Conservation (phyloP, 2,888 invertebrate genomes). For the Platycheirus albimanus region DNA sequence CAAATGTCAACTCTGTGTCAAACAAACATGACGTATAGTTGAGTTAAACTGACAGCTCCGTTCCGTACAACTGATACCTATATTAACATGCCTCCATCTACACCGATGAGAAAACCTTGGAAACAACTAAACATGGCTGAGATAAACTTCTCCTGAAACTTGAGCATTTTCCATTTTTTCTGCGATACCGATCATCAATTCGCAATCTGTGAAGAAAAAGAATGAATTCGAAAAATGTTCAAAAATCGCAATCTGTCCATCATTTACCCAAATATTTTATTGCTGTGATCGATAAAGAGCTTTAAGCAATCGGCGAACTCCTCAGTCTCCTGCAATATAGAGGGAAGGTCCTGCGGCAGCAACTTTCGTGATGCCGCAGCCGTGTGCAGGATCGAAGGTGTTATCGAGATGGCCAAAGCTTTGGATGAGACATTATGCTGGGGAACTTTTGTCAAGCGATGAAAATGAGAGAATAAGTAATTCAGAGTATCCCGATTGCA, state of each 20-base stretch:
- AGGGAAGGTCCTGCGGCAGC: slow-evolving; percentile 79
- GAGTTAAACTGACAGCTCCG: no score
- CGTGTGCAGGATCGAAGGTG: slow-evolving; percentile 81
- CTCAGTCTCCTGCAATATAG: slow-evolving; percentile 79
- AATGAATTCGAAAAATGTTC: neutral
- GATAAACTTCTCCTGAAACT: slow-evolving; percentile 60
- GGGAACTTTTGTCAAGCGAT: slow-evolving; percentile 81
- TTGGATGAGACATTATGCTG: slow-evolving; percentile 80
- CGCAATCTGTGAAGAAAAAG: slow-evolving; percentile 38
- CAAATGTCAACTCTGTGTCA: no score
- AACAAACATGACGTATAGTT: no score
- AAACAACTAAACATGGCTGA: slow-evolving; percentile 55
- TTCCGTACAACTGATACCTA: no score
- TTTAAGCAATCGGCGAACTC: slow-evolving; percentile 80
- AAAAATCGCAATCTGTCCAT: no score
- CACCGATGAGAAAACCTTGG: slow-evolving; percentile 52
- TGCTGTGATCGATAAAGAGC: slow-evolving; percentile 81
- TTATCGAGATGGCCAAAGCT: slow-evolving; percentile 80
- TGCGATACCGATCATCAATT: slow-evolving; percentile 32
- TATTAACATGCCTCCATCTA: no score
- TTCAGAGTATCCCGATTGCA: slow-evolving; percentile 81
- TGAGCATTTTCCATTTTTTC: slow-evolving; percentile 20
- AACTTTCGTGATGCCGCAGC: slow-evolving; percentile 78
- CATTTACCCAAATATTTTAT: slow-evolving; percentile 81
- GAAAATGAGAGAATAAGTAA: slow-evolving; percentile 80